Base-by-base conservation (phyloP, 2,888 invertebrate species). In the Caenorhabditis macrosperma region DNA sequence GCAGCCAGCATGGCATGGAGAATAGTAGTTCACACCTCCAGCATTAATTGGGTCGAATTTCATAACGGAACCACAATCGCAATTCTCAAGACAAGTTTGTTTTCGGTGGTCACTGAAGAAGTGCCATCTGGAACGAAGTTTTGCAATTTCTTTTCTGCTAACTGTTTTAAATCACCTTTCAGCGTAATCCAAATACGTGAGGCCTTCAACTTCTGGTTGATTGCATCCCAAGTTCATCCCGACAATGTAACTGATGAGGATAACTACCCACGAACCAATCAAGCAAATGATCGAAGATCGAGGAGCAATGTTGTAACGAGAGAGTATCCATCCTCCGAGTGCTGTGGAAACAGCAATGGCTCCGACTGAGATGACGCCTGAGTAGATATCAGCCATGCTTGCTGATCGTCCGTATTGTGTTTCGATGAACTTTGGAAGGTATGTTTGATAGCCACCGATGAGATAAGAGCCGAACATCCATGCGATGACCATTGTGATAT, bases 1-100 rank as follows among this genome's bases (percentile, higher is more conserved):
- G 88, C 94, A 95, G 0, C 94, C 94, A 2, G 94, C 94, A 86
- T 94, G 93, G 90, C 95, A 95, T 0, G 94, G 94, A 0, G 94
- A 94, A 88, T 93, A 94, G 89, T 93, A 94, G 0, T 93, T 94
- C 6, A 92, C 91, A 77, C 92, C 92, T 77, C 91, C 91, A 1
- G 93, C 67, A 57, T 76, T 93, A 30, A 94, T 92, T 0, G 94
- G 94, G 68, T 93, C 92, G 86, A 94, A 94, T 12, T 79, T 82
- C 20, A 83, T 57, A 24, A 86, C 75, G 12, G 75, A 52, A 22
- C 68, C 54, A 68, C 85, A 85, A 41, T 78, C 78, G 24, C 85
- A 85, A 30, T 68, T 61, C 0, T 52, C 60, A 9, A 81, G 24
- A 50, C 83, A 85, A 0, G 71, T 38, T 60, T 60, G 63, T 20